Evolutionary conservation across 2,113 vertebrate genomes (phyloP).

Genomic region (Crotalus horridus): DNA sequence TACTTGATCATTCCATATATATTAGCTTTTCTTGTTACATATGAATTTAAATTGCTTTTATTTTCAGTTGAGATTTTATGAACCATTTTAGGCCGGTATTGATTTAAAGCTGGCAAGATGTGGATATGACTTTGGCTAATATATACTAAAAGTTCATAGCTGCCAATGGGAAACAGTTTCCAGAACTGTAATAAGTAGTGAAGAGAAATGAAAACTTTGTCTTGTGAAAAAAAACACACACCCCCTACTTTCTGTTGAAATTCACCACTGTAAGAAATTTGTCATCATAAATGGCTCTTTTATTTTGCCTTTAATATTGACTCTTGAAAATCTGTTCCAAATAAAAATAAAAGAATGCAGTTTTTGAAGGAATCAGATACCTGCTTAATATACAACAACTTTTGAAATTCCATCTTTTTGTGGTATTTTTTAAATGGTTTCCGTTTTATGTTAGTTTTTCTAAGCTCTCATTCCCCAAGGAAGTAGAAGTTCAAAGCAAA

Average conservation of each 20-base stretch:
- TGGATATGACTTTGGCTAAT: not conserved
- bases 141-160: not conserved
- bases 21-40: not conserved
- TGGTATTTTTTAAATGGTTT: not conserved
- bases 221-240: not conserved
- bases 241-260: not conserved
- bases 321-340: not conserved
- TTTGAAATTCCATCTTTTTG: slow-evolving; percentile 10
- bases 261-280: not conserved
- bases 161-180: not conserved
- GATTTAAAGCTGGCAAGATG: not conserved
- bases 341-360: not conserved
- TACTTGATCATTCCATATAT: not conserved
- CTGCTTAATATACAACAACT: slow-evolving; percentile 6
- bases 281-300: slow-evolving; percentile 8
- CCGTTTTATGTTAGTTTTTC: slow-evolving; percentile 17
- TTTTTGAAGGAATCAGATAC: not conserved
- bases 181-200: not conserved
- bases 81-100: not conserved
- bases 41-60: not conserved
- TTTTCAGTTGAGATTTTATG: not conserved
- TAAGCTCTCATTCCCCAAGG: not conserved
- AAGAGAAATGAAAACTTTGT: not conserved
- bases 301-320: not conserved
- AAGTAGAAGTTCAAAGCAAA: slow-evolving; percentile 27